phyloP scores from a whole-genome alignment of 1,140 invertebrate genomes.

The Drosophila pachea region DNA sequence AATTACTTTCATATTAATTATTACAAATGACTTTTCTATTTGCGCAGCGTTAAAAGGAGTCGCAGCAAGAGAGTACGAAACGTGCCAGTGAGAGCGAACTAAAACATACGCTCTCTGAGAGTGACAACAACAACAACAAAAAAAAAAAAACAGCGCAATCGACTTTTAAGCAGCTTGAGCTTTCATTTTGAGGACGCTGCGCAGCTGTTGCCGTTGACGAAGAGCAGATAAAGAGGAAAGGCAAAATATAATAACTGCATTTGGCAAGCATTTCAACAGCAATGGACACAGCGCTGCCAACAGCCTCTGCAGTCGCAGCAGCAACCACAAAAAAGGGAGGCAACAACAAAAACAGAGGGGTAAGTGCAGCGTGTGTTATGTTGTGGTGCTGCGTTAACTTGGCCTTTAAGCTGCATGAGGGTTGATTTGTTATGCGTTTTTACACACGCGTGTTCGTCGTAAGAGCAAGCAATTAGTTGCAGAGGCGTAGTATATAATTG shows the following conservation, averaged over 20 bases:
- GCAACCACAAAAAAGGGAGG: conserved; percentile 26
- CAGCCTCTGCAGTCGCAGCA: conserved; percentile 8
- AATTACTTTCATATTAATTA: conserved; percentile 29
- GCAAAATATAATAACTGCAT: conserved; percentile 37
- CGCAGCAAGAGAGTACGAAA: conserved; percentile 22
- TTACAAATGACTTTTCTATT: conserved; percentile 42
- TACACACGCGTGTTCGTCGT: conserved; percentile 19
- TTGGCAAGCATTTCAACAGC: conserved; percentile 40
- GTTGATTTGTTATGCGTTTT: conserved; percentile 57
- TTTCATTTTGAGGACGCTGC: conserved; percentile 55
- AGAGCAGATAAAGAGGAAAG: conserved; percentile 17
- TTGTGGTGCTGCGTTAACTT: conserved; percentile 50
- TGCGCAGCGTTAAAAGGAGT: conserved; percentile 53
- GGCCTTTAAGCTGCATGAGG: conserved; percentile 55
- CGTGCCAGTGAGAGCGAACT: neutral
- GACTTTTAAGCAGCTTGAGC: conserved; percentile 41
- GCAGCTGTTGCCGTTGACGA: conserved; percentile 41
- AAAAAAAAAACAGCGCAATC: conserved; percentile 52
- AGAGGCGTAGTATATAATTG: conserved; percentile 5
- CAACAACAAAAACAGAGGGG: conserved; percentile 53
- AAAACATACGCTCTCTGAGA: conserved; percentile 16
- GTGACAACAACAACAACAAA: neutral
- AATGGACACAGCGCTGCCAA: conserved; percentile 40
- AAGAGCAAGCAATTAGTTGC: conserved; percentile 10
- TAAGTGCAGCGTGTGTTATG: conserved; percentile 45